Conservation (phyloP, 2,113 vertebrate genomes). For the Tachuris rubrigastra region DNA sequence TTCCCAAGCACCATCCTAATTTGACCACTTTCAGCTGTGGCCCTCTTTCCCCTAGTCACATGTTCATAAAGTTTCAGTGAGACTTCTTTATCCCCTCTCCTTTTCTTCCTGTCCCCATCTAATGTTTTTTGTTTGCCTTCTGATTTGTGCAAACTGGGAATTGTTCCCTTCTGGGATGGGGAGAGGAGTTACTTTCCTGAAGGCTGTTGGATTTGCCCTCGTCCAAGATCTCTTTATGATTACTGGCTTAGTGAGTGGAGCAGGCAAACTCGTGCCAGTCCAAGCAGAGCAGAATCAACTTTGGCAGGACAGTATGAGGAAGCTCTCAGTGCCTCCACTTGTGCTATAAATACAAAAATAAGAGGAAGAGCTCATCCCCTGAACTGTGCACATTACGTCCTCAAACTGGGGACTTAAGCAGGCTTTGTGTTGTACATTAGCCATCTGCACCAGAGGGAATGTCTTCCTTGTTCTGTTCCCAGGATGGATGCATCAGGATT, state of each 20-base stretch:
- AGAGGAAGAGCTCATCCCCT: neutral
- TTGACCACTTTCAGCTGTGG: neutral
- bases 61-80: neutral
- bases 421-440: neutral
- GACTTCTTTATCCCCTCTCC: neutral
- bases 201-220: neutral
- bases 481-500: neutral
- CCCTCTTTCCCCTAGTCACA: neutral
- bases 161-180: neutral
- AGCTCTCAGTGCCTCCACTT: neutral
- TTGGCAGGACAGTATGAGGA: neutral
- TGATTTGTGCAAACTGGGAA: neutral
- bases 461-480: conserved; percentile 4
- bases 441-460: conserved; percentile 19
- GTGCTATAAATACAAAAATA: neutral
- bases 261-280: neutral
- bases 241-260: neutral
- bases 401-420: neutral
- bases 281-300: neutral
- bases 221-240: neutral
- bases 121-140: neutral
- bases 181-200: neutral
- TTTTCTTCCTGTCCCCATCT: neutral
- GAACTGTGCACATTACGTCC: neutral
- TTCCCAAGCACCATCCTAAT: neutral